phyloP scores from a whole-genome alignment of 2,113 vertebrate genomes.

The Chiloscyllium plagiosum region DNA sequence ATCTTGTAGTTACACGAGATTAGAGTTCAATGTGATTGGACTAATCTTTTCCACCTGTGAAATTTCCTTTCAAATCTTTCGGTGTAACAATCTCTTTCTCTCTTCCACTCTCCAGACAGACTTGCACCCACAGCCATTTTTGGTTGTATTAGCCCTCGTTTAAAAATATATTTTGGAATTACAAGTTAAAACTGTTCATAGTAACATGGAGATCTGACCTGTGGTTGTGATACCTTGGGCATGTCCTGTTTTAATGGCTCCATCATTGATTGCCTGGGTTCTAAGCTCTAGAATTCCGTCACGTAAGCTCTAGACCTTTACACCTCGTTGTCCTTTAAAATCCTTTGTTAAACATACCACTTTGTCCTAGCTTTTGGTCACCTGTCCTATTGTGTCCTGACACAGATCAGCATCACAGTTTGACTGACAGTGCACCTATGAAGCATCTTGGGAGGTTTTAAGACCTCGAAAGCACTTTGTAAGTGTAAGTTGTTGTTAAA shows the following conservation, averaged over 20 bases:
- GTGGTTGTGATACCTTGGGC: too few species aligned
- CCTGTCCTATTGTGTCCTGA: background rate
- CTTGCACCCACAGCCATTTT: too few species aligned
- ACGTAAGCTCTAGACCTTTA: background rate
- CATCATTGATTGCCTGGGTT: background rate
- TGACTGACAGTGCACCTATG: background rate
- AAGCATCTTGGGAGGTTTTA: background rate
- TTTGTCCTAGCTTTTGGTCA: background rate
- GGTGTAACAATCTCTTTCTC: too few species aligned
- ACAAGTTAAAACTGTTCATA: too few species aligned
- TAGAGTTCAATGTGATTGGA: too few species aligned
- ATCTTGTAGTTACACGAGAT: too few species aligned
- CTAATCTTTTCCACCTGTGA: too few species aligned
- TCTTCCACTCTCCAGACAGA: too few species aligned
- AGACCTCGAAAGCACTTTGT: background rate
- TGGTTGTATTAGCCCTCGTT: too few species aligned
- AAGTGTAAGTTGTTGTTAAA: background rate
- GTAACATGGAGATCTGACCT: too few species aligned
- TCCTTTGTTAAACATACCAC: background rate
- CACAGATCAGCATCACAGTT: background rate
- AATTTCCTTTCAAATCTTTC: too few species aligned
- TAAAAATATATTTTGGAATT: too few species aligned
- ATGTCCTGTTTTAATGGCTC: background rate
- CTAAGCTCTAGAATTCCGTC: background rate
- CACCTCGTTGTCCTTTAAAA: background rate